A percentile compares a stretch with the other conserved stretches of the same genome.
Evolutionary conservation across 2,797 vertebrate species (phyloP).

Genomic region (Schizopygopsis pylzovi): DNA sequence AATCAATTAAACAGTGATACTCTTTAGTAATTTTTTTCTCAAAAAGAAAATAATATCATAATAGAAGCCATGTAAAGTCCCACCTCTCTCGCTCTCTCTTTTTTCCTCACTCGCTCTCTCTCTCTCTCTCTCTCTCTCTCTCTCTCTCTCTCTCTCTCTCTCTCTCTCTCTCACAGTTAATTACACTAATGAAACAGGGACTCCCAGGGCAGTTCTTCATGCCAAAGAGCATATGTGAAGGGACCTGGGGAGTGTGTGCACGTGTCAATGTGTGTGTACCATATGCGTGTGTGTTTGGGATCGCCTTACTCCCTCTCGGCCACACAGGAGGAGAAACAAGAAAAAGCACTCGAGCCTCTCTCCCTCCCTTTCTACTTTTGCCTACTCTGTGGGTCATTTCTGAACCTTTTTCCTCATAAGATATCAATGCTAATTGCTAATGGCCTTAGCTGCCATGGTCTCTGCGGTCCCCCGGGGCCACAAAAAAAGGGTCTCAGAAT

Average conservation of each 20-base stretch:
- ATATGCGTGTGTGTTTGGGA: slow-evolving; percentile 55
- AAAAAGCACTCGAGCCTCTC: slow-evolving; percentile 76
- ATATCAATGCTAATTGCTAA: slow-evolving; percentile 77
- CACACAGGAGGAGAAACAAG: slow-evolving; percentile 71
- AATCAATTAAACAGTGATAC: background rate
- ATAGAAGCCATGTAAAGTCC: background rate
- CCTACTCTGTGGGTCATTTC: slow-evolving; percentile 66
- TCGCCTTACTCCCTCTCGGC: slow-evolving; percentile 58
- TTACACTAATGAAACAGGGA: slow-evolving; percentile 91
- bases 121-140: slow-evolving; percentile 61
- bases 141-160: slow-evolving; percentile 74
- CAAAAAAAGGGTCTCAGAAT: slow-evolving; percentile 38
- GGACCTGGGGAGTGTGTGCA: slow-evolving; percentile 44
- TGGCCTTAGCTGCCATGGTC: slow-evolving; percentile 64
- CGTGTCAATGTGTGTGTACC: slow-evolving; percentile 33
- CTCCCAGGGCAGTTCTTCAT: slow-evolving; percentile 67
- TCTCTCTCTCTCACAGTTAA: slow-evolving; percentile 84
- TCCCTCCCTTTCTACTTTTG: slow-evolving; percentile 53
- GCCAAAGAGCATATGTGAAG: slow-evolving; percentile 44
- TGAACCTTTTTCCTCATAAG: slow-evolving; percentile 68
- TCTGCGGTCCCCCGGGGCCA: slow-evolving; percentile 52
- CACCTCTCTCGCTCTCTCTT: slow-evolving; percentile 66
- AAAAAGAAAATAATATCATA: background rate
- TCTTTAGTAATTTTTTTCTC: background rate
- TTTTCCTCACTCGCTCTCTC: slow-evolving; percentile 57